Evolutionary conservation across 64 coral and sea anemone species (phyloP).

Genomic region (Montipora sp.): DNA sequence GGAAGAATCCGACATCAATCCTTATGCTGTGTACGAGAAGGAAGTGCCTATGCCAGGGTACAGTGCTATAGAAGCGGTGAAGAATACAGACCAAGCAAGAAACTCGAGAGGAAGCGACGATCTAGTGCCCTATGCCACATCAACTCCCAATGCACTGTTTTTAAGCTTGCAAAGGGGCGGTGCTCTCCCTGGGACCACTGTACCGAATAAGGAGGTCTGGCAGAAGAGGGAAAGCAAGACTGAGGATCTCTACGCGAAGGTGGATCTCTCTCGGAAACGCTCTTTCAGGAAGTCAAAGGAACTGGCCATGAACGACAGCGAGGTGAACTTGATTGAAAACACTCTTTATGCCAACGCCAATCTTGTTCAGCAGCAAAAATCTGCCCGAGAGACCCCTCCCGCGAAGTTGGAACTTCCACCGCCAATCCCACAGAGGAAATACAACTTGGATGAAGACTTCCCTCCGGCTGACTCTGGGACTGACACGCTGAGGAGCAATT

Average conservation of each 20-base stretch:
- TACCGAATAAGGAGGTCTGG: constrained; percentile 47
- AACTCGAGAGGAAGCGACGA: constrained; percentile 6
- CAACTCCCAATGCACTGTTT: constrained; percentile 68
- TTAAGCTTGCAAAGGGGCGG: constrained; percentile 39
- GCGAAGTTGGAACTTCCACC: constrained; percentile 47
- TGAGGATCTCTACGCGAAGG: constrained; percentile 61
- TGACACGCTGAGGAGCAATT: constrained; percentile 72
- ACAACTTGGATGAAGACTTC: constrained; percentile 60
- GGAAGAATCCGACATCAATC: constrained; percentile 40
- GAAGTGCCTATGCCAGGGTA: background rate
- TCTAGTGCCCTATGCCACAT: constrained; percentile 73
- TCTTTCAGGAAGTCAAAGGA: constrained; percentile 86
- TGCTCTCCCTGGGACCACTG: constrained; percentile 2
- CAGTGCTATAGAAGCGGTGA: background rate
- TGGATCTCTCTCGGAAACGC: constrained; percentile 68
- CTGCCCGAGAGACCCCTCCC: constrained; percentile 20
- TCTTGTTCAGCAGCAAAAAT: constrained; percentile 57
- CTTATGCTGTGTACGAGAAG: constrained; percentile 39
- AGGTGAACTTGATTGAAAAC: constrained; percentile 91
- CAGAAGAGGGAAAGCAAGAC: constrained; percentile 75
- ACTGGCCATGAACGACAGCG: constrained; percentile 82
- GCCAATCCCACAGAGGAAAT: constrained; percentile 63
- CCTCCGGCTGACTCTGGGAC: constrained; percentile 36
- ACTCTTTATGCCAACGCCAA: constrained; percentile 87
- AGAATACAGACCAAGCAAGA: constrained; percentile 32